Conservation (phyloP, 1,140 invertebrate species). For the Aphaenogaster rudis region DNA sequence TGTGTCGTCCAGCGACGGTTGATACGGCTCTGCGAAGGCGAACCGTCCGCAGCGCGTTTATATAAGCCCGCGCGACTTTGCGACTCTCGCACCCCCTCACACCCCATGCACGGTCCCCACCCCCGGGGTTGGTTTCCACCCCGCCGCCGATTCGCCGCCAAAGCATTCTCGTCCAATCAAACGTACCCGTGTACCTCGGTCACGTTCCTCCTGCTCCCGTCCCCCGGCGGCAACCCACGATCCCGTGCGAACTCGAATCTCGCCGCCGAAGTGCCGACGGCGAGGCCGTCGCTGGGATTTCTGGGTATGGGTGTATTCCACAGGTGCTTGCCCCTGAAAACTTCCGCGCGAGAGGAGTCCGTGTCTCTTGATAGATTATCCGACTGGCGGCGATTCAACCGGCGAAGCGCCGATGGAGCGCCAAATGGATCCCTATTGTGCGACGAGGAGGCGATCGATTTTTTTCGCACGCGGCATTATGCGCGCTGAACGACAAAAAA, state of each 20-base stretch:
- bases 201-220: conserved; percentile 32
- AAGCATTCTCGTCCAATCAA: conserved; percentile 74
- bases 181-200: conserved; percentile 68
- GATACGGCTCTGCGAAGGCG: conserved; percentile 70
- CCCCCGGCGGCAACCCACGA: conserved; percentile 45
- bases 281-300: conserved; percentile 10
- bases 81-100: conserved; percentile 60
- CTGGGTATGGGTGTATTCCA: conserved; percentile 36
- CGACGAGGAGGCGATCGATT: neutral
- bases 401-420: neutral
- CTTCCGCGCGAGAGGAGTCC: neutral
- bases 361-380: conserved; percentile 28
- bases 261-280: neutral
- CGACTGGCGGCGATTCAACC: neutral
- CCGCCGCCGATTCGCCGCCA: conserved; percentile 18
- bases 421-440: conserved; percentile 34
- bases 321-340: conserved; percentile 53
- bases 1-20: conserved; percentile 58
- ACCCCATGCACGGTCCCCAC: conserved; percentile 70
- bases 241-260: conserved; percentile 25
- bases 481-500: neutral
- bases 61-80: conserved; percentile 77
- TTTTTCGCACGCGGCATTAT: neutral
- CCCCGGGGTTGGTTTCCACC: conserved; percentile 37
- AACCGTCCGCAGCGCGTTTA: conserved; percentile 73